Percentiles rank a stretch among this genome's conserved stretches.
Evolutionary conservation across 2,888 invertebrate species (phyloP).

Genomic region (Resseliella maxima): DNA sequence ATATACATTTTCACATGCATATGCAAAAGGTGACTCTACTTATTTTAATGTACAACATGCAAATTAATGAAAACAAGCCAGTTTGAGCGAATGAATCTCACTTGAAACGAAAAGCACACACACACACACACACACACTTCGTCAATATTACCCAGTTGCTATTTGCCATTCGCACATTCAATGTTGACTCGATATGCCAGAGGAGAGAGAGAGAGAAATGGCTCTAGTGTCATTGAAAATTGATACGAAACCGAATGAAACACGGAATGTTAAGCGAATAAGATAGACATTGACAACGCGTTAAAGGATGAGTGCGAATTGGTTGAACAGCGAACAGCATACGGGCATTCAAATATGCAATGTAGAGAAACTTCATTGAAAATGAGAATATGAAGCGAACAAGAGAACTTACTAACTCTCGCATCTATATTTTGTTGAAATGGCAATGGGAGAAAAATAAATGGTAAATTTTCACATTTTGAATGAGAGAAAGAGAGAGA

Average conservation of each 20-base stretch:
- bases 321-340: slow-evolving; percentile 15
- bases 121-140: neutral
- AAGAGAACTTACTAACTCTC: neutral
- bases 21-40: neutral
- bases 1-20: neutral
- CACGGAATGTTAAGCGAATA: neutral
- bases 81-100: neutral
- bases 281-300: slow-evolving; percentile 18
- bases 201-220: no score
- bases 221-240: neutral
- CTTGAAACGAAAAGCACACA: neutral
- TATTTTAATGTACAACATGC: slow-evolving; percentile 28
- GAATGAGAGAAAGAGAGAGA: neutral
- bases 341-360: neutral
- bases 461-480: neutral
- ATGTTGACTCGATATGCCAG: neutral
- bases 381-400: neutral
- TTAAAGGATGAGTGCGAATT: slow-evolving; percentile 34
- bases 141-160: no score
- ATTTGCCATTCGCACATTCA: neutral
- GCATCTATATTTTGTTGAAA: neutral
- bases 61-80: slow-evolving; percentile 22
- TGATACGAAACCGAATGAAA: neutral
- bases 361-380: neutral
- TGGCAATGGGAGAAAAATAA: neutral